These are phyloP conservation scores for Eledona agricola DNA, from an alignment of 2,888 invertebrate species.

Conservation along the genomic window DNA sequence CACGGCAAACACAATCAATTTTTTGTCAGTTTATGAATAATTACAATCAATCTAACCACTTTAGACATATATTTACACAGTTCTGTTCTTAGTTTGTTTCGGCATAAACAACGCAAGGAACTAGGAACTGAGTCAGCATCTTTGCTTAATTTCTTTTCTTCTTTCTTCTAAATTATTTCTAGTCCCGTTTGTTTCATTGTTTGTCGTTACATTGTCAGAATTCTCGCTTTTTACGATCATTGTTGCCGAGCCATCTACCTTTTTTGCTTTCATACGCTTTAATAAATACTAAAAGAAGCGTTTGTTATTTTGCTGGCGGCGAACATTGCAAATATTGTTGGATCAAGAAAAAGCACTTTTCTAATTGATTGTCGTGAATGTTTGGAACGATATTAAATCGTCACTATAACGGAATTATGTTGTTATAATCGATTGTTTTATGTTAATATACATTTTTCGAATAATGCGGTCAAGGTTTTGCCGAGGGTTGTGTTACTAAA, in stretches of 20 bases:
- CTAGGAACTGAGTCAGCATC: constrained; percentile 15
- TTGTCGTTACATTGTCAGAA: constrained; percentile 20
- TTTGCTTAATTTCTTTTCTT: constrained; percentile 20
- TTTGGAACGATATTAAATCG: constrained; percentile 6
- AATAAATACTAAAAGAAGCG: background rate
- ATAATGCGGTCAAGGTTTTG: constrained; percentile 21
- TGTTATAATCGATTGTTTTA: too few relatives aligned
- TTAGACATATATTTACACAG: too few relatives aligned
- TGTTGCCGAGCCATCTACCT: constrained; percentile 9
- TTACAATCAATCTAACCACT: too few relatives aligned
- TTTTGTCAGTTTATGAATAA: too few relatives aligned
- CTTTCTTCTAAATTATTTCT: constrained; percentile 19
- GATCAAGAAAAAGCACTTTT: constrained; percentile 10
- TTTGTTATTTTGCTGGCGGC: too few relatives aligned
- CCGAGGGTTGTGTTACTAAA: constrained; percentile 15
- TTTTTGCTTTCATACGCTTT: constrained; percentile 5
- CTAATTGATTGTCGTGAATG: constrained; percentile 21
- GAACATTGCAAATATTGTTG: constrained; percentile 18
- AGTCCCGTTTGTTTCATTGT: constrained; percentile 13
- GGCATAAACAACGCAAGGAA: constrained; percentile 15
- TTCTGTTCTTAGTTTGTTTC: constrained; percentile 3
- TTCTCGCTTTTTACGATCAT: constrained; percentile 18
- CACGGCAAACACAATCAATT: too few relatives aligned
- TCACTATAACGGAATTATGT: too few relatives aligned
- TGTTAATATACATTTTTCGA: constrained; percentile 5